A percentile compares a stretch with the other conserved stretches of the same genome.
These are phyloP conservation scores for Rhogogaster chlorosoma DNA, from an alignment of 2,888 invertebrate species.

Conservation along the genomic window DNA sequence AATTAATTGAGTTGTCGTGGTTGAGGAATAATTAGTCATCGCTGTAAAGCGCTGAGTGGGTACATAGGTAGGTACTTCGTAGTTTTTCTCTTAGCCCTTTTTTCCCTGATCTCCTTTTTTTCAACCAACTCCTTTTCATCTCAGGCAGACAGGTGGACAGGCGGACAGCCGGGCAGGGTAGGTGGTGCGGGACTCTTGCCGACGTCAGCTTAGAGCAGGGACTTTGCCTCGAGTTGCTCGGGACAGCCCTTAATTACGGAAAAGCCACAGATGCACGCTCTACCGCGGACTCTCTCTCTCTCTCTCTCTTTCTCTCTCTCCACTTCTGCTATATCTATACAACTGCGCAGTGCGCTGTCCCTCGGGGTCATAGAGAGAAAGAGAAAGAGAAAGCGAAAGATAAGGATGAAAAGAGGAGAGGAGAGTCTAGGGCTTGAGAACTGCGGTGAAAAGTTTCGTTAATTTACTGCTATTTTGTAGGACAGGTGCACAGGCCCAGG, in stretches of 20 bases:
- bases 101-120: neutral
- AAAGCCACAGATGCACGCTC: conserved; percentile 50
- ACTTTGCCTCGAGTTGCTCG: conserved; percentile 46
- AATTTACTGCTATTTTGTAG: conserved; percentile 30
- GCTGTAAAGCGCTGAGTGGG: neutral
- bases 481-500: conserved; percentile 5
- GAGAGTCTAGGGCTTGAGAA: neutral
- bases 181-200: conserved; percentile 39
- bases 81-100: neutral
- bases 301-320: conserved; percentile 6
- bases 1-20: neutral
- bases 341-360: neutral
- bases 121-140: conserved; percentile 7
- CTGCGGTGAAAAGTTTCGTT: conserved; percentile 42
- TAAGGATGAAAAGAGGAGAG: neutral
- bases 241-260: conserved; percentile 50
- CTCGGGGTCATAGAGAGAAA: conserved; percentile 25
- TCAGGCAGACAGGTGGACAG: conserved; percentile 30
- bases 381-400: neutral
- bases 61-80: neutral
- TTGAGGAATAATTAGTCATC: conserved; percentile 4
- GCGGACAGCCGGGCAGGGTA: conserved; percentile 12
- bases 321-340: neutral
- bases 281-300: conserved; percentile 14
- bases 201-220: conserved; percentile 37